Conservation (phyloP, 2,113 vertebrate genomes). For the Scytalopus superciliaris region DNA sequence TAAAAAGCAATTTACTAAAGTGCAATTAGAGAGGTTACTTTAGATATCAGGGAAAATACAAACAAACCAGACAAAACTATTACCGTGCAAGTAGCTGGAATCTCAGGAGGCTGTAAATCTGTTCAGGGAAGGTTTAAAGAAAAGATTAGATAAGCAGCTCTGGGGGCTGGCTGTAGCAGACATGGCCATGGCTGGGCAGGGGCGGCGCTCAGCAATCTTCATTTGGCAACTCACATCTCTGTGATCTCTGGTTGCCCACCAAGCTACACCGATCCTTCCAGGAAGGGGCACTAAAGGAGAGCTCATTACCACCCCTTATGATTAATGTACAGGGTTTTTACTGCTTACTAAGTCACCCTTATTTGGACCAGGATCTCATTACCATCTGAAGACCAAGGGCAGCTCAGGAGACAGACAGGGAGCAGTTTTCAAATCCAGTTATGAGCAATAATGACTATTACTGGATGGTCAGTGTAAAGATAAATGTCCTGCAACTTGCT, state of each 20-base stretch:
- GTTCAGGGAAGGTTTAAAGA: background rate
- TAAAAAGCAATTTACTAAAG: slow-evolving; percentile 2
- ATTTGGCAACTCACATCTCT: background rate
- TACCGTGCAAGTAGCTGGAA: background rate
- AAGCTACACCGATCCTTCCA: background rate
- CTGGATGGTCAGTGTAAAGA: accelerated
- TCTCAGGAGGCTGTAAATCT: background rate
- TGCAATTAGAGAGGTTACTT: background rate
- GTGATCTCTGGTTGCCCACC: background rate
- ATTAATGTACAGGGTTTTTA: background rate
- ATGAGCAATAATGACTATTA: background rate
- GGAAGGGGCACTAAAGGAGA: background rate
- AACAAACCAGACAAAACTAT: background rate
- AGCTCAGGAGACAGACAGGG: background rate
- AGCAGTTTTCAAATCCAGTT: background rate
- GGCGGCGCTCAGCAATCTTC: background rate
- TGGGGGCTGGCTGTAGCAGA: background rate
- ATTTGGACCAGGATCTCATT: background rate
- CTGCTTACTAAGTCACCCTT: background rate
- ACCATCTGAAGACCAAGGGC: background rate
- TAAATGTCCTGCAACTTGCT: background rate
- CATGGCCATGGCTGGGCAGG: background rate
- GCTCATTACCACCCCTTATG: accelerated
- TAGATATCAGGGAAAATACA: background rate
- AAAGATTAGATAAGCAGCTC: background rate